Base-by-base conservation (phyloP, 2,888 invertebrate species). In the Napeogenes sylphis region DNA sequence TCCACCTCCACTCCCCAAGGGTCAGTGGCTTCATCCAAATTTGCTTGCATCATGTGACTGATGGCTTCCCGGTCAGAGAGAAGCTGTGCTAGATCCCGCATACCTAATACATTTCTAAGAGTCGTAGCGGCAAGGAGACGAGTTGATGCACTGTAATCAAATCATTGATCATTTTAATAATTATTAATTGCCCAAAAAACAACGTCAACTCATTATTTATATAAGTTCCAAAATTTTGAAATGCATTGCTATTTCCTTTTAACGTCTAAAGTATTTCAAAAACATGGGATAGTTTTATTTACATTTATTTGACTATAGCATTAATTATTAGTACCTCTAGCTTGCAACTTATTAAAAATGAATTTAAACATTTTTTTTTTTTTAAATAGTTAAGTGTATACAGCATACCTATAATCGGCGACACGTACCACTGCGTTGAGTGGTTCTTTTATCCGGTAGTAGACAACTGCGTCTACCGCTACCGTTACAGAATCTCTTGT, bases 401-500 rank as follows among this genome's bases (percentile, higher is more conserved):
- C 30, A 6, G 4, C 61, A 70, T 81, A 94, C 93, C 93, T 94
- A 79, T 95, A 95, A 82, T 96, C 94, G 55, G 94, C 94, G 4
- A 96, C 95, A 80, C 91, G 93, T 56, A 95, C 92, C 8, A 95
- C 94, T 0, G 95, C 95, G 77, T 93, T 95, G 13, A 96, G 80
- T 0, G 95, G 95, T 78, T 95, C 94, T 74, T 94, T 94, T 66
- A 96, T 95, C 68, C 95, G 92, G 80, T 96, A 96, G 82, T 96
- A 96, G 47, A 96, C 95, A 0, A 96, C 95, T 0, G 98, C 98
- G 78, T 98, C 98, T 3, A 98, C 98, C 1, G 96, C 96, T 0
- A 98, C 97, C 0, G 98, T 98, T 42, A 98, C 98, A 0, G 96
- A 96, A 84, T 98, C 98, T 87, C 96, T 96, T n/a, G 97, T 97